These are phyloP conservation scores for Sebastes oblongus DNA, from an alignment of 2,797 vertebrate species.

Conservation along the genomic window DNA sequence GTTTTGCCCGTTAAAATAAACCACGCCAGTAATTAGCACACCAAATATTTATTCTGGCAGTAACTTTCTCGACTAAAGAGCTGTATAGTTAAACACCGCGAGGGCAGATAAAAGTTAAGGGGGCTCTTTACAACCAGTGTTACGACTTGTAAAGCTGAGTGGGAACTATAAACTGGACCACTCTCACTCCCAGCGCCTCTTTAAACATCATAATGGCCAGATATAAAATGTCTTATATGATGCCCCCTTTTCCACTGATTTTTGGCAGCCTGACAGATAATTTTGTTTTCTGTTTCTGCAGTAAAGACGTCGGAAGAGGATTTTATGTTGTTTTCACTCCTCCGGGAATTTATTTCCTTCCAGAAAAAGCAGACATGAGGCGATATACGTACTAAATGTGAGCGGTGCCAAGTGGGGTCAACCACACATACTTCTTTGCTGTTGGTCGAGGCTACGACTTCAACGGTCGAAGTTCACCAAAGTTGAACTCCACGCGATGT, in stretches of 20 bases:
- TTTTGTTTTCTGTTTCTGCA: too few species aligned
- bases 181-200: not conserved
- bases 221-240: not conserved
- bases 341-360: too few species aligned
- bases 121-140: not conserved
- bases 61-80: not conserved
- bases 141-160: not conserved
- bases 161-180: not conserved
- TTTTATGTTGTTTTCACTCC: too few species aligned
- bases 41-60: conserved; percentile 23
- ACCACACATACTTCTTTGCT: too few species aligned
- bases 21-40: conserved; percentile 13
- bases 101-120: not conserved
- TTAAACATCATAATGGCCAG: not conserved
- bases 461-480: too few species aligned
- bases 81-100: conserved; percentile 4
- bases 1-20: conserved; percentile 42
- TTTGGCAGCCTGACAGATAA: not conserved
- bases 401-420: too few species aligned
- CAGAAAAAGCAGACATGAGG: too few species aligned
- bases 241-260: not conserved
- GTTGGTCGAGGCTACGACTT: too few species aligned
- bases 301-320: too few species aligned
- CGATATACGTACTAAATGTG: too few species aligned
- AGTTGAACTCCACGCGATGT: too few species aligned